Evolutionary conservation across 2,113 vertebrate genomes (phyloP).

Genomic region (Loxodonta africana): DNA sequence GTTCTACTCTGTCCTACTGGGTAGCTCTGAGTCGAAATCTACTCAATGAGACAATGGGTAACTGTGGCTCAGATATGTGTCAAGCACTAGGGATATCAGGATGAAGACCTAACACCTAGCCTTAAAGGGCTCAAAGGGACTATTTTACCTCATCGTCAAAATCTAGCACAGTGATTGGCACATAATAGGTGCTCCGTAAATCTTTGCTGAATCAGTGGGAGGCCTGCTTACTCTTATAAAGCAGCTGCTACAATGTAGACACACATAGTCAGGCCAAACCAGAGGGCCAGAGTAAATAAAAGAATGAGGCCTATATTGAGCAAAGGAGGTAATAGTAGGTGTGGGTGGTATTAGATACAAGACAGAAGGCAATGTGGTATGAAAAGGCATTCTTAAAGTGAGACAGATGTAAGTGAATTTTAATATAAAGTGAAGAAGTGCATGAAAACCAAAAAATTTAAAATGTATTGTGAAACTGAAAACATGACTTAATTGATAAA

Average conservation of each 20-base stretch:
- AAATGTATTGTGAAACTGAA: slow-evolving; percentile 36
- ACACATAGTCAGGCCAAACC: neutral
- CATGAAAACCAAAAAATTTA: neutral
- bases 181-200: neutral
- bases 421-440: neutral
- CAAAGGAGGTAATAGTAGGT: neutral
- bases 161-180: neutral
- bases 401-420: slow-evolving; percentile 32
- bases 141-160: neutral
- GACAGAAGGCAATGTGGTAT: neutral
- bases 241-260: neutral
- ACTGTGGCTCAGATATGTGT: neutral
- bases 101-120: neutral
- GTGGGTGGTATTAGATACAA: neutral
- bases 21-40: neutral
- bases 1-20: neutral
- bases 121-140: neutral
- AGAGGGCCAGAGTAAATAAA: neutral
- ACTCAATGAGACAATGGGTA: neutral
- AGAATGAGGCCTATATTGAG: neutral
- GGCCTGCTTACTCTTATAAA: neutral
- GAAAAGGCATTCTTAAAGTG: neutral
- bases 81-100: neutral
- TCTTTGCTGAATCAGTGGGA: slow-evolving; percentile 13
- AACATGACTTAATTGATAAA: neutral